These are phyloP conservation scores for Dendrocincla tyrannina DNA, from an alignment of 2,797 vertebrate species.

Conservation along the genomic window DNA sequence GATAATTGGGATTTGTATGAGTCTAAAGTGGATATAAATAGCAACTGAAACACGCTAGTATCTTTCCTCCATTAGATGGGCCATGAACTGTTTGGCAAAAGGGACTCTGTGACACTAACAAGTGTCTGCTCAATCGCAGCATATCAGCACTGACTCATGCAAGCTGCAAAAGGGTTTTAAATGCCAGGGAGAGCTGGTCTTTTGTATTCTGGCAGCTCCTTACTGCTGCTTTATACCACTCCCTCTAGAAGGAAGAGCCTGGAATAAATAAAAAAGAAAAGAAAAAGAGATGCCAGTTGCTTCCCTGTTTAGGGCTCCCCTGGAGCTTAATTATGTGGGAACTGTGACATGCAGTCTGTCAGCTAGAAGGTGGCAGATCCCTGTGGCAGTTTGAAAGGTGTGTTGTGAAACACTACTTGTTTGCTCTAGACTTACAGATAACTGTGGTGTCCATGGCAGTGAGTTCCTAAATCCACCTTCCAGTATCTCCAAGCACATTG, in stretches of 20 bases:
- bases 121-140: background rate
- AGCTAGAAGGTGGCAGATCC: constrained; percentile 30
- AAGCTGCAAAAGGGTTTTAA: constrained; percentile 27
- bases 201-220: constrained; percentile 46
- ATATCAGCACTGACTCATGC: constrained; percentile 23
- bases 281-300: background rate
- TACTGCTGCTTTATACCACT: background rate
- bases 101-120: background rate
- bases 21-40: constrained; percentile 29
- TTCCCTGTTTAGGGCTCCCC: constrained; percentile 26
- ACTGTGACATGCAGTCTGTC: background rate
- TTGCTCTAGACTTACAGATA: background rate
- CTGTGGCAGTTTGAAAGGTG: background rate
- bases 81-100: constrained; percentile 17
- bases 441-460: background rate
- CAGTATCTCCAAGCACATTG: background rate
- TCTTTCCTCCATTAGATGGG: background rate
- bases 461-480: background rate
- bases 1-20: background rate
- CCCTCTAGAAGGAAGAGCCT: background rate
- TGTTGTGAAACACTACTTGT: background rate
- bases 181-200: constrained; percentile 26
- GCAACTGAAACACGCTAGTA: background rate
- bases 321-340: constrained; percentile 56
- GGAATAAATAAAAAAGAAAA: background rate